A percentile compares a stretch with the other conserved stretches of the same genome.
These are phyloP conservation scores for Sapayoa aenigma DNA, from an alignment of 2,113 vertebrate genomes.

Conservation along the genomic window DNA sequence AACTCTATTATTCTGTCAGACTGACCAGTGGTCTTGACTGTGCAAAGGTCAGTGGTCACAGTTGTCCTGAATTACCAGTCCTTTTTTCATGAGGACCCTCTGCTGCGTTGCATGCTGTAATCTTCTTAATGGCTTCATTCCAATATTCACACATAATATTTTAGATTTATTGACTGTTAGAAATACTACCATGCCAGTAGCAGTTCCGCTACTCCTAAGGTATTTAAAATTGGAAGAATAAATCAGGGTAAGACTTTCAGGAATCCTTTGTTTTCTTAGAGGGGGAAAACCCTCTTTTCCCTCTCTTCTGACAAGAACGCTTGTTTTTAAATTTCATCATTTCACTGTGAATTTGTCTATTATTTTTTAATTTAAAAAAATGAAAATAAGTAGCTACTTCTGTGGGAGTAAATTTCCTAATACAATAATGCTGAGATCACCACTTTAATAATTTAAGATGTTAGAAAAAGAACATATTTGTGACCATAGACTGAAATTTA, in stretches of 20 bases:
- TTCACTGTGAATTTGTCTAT: constrained; percentile 69
- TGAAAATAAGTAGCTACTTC: not conserved
- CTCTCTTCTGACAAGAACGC: constrained; percentile 71
- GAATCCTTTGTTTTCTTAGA: constrained; percentile 76
- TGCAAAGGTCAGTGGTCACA: constrained; percentile 92
- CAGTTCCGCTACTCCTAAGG: constrained; percentile 83
- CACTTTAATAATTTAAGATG: not conserved
- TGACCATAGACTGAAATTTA: not conserved
- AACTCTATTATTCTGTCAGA: constrained; percentile 80
- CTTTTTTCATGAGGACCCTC: constrained; percentile 85
- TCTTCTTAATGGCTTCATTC: constrained; percentile 90
- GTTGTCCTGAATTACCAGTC: constrained; percentile 93
- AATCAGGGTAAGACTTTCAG: constrained; percentile 76
- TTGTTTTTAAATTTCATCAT: constrained; percentile 72
- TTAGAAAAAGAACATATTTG: not conserved
- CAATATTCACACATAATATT: constrained; percentile 98
- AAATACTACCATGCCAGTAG: constrained; percentile 91
- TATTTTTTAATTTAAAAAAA: constrained; percentile 42
- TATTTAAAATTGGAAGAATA: constrained; percentile 87
- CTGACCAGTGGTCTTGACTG: constrained; percentile 86
- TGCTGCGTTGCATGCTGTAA: constrained; percentile 83
- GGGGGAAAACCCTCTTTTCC: constrained; percentile 37
- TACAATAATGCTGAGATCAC: not conserved
- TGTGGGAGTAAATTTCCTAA: constrained; percentile 28
- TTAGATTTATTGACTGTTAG: constrained; percentile 97